Percentiles rank a stretch among this genome's conserved stretches.
Evolutionary conservation across 2,888 invertebrate genomes (phyloP).

Genomic region (Polymixis flavicincta): DNA sequence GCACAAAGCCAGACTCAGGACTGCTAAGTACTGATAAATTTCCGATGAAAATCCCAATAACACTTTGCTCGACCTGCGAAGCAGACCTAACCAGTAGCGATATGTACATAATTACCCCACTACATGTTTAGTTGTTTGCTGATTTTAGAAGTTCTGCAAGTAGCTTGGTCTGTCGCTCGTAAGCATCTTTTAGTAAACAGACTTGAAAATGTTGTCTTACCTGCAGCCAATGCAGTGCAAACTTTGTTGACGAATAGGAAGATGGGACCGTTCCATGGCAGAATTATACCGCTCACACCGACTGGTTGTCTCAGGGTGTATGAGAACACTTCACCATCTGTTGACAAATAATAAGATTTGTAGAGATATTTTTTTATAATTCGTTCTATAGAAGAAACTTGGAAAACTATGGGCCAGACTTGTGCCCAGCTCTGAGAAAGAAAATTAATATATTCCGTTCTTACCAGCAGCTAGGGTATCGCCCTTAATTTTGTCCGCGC

Average conservation of each 20-base stretch:
- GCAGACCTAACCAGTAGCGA: neutral
- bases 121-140: neutral
- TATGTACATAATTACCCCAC: neutral
- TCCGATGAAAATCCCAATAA: neutral
- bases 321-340: constrained; percentile 93
- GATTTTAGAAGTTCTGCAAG: neutral
- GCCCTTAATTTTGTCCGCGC: constrained; percentile 96
- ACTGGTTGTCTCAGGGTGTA: constrained; percentile 92
- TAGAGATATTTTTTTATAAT: neutral
- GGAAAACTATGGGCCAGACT: neutral
- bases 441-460: constrained; percentile 2
- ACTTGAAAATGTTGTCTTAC: constrained; percentile 56
- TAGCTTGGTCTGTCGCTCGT: too few species aligned
- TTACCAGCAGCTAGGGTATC: constrained; percentile 92
- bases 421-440: neutral
- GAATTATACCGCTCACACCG: constrained; percentile 95
- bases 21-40: neutral
- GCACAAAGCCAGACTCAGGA: neutral
- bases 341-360: neutral
- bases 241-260: constrained; percentile 98
- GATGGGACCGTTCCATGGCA: constrained; percentile 97
- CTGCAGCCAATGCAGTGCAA: constrained; percentile 92
- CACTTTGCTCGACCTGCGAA: neutral
- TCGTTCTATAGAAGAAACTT: constrained; percentile 32
- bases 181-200: neutral